Percentiles rank a stretch among this genome's conserved stretches.
phyloP scores from a whole-genome alignment of 2,888 invertebrate species.

The Amorpha juglandis region DNA sequence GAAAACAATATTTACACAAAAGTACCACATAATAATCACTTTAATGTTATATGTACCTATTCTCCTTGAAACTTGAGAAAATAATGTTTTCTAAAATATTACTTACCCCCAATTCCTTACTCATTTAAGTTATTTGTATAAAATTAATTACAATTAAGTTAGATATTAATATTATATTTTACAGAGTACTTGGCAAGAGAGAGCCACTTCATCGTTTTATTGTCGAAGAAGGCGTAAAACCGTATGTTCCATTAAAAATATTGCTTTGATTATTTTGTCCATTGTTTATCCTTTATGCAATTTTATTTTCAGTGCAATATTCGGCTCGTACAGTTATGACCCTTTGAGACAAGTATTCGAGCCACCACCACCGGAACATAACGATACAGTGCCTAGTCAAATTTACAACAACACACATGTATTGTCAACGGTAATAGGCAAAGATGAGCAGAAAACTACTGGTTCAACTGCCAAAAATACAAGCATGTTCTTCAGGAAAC shows the following conservation, averaged over 20 bases:
- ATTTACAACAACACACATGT: constrained; percentile 28
- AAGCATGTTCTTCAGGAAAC: constrained; percentile 26
- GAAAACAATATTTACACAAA: background rate
- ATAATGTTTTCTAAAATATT: too few relatives aligned
- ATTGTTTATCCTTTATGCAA: background rate
- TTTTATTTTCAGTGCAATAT: constrained; percentile 40
- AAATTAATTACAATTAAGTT: background rate
- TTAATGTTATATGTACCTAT: too few relatives aligned
- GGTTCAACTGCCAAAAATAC: constrained; percentile 4
- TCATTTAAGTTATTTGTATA: background rate
- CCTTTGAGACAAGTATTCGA: constrained; percentile 48
- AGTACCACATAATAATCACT: background rate
- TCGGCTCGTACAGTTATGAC: constrained; percentile 47
- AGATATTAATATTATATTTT: constrained; percentile 34
- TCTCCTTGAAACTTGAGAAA: too few relatives aligned
- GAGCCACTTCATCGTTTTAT: constrained; percentile 41
- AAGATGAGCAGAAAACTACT: background rate
- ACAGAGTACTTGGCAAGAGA: constrained; percentile 37
- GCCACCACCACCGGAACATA: constrained; percentile 16
- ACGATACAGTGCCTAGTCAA: constrained; percentile 26
- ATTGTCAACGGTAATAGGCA: constrained; percentile 14
- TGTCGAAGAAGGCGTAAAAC: constrained; percentile 43
- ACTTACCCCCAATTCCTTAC: too few relatives aligned
- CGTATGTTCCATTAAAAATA: constrained; percentile 38
- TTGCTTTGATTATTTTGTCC: background rate